Evolutionary conservation across 2,797 vertebrate genomes (phyloP), one percentile per base, ranked within the genome.

Genomic region (Oreochromis grahami): DNA sequence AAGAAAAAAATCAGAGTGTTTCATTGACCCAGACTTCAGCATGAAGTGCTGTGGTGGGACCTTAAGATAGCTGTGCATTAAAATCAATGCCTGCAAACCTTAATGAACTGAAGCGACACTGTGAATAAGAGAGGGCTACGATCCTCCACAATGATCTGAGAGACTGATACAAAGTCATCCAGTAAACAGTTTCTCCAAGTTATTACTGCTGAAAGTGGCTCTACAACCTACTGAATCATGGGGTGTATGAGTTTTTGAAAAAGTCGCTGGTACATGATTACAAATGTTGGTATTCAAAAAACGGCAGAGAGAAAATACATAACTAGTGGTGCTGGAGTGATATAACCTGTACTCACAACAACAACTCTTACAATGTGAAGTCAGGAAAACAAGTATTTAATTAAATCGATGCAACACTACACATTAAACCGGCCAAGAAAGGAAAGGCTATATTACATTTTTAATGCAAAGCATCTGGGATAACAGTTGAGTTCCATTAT

Each of bases 401-500:
- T 32, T n/a, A 48, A 38, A 70, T 24, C 5, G 13, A 52, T 29
- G 14, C 48, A 68, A 3, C 68, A 8, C 43, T 32, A 19, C 26
- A 74, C 12, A 32, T 32, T 50, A 50, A 32, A 32, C 43, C 4
- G 4, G 24, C 15, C 43, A 48, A 48, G 24, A 72, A 11, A 12
- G 24, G 68, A 19, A 72, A 72, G 15, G 15, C 7, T 50, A n/a
- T 17, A 13, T 50, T 13, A 74, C 43, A 48, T 32, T 32, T 45
- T 74, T 74, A 48, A 48, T 29, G 24, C 7, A 29, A 48, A 48
- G 10, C 10, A 29, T 5, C 68, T 19, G 68, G 43, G 4, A 74
- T n/a, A 74, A n/a, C 4, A 74, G 15, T 29, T 74, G 68, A 74
- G 4, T 74, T 74, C 26, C 68, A 50, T 74, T 74, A 74, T 74